Conservation (phyloP, 53 echinoderm and acorn worm species). For the Crossaster papposus region DNA sequence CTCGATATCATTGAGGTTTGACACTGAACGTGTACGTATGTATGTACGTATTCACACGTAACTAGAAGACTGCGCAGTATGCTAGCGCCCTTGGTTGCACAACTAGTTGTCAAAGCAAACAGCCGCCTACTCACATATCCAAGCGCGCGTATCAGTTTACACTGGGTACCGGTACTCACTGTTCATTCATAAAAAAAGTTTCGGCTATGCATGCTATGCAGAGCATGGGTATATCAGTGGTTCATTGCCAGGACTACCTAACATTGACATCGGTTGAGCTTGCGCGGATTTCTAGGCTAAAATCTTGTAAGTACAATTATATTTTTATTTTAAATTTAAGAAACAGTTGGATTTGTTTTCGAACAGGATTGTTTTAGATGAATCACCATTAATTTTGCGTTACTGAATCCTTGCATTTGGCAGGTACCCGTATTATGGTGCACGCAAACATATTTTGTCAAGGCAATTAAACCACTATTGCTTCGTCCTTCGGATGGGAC, state of each 20-base stretch:
- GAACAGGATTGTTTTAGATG: neutral
- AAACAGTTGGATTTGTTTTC: neutral
- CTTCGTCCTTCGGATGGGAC: no score
- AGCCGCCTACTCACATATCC: slow-evolving; percentile 63
- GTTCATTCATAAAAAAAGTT: slow-evolving; percentile 54
- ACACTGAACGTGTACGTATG: neutral
- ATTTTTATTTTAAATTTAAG: neutral
- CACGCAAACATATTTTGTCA: neutral
- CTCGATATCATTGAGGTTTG: no score
- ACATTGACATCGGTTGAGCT: neutral
- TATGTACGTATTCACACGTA: slow-evolving; percentile 27
- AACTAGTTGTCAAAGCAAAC: slow-evolving; percentile 57
- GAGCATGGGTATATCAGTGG: neutral
- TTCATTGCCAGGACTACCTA: slow-evolving; percentile 43
- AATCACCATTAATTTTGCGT: neutral
- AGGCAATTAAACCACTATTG: no score
- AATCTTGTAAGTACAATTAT: neutral
- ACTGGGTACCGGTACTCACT: neutral
- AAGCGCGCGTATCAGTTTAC: slow-evolving; percentile 22
- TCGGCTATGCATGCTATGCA: neutral
- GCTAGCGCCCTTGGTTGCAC: slow-evolving; percentile 49
- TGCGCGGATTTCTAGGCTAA: neutral
- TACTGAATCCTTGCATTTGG: neutral
- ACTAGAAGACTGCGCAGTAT: neutral
- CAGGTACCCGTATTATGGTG: neutral